Percentiles rank a stretch among this genome's conserved stretches.
phyloP scores from a whole-genome alignment of 2,113 vertebrate genomes.

The Cyphomyrus plagiostoma region DNA sequence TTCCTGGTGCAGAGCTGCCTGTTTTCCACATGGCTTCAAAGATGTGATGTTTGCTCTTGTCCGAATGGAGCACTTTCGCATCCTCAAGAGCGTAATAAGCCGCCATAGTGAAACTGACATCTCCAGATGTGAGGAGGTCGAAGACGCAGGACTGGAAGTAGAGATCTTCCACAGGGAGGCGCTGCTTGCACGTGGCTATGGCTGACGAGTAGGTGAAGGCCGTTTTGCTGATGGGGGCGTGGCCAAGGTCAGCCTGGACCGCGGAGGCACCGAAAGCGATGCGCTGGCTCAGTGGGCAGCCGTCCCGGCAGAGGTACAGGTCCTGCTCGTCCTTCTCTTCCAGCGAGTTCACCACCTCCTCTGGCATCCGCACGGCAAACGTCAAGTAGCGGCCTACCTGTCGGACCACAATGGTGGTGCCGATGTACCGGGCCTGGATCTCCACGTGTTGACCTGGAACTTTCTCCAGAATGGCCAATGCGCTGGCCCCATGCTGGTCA shows the following conservation, averaged over 20 bases:
- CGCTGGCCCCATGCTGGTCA: conserved; percentile 80
- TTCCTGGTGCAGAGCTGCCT: background rate
- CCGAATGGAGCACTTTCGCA: conserved; percentile 87
- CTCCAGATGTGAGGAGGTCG: conserved; percentile 88
- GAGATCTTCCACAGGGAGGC: conserved; percentile 88
- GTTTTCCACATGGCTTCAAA: conserved; percentile 69
- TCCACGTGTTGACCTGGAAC: conserved; percentile 88
- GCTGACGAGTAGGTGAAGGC: conserved; percentile 78
- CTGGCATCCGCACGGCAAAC: conserved; percentile 89
- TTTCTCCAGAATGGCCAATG: conserved; percentile 84
- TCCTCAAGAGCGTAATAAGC: conserved; percentile 95
- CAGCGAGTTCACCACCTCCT: conserved; percentile 83
- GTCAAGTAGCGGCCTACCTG: conserved; percentile 93
- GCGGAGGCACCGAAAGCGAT: conserved; percentile 78
- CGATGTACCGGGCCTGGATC: conserved; percentile 93
- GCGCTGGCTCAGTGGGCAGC: conserved; percentile 84
- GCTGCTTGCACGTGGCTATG: conserved; percentile 83
- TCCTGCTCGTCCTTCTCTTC: conserved; percentile 88
- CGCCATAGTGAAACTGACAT: conserved; percentile 95
- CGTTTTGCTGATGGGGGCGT: conserved; percentile 31
- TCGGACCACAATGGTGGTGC: conserved; percentile 90
- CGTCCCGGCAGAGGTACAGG: conserved; percentile 88
- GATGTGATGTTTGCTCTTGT: conserved; percentile 84
- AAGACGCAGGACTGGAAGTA: conserved; percentile 97
- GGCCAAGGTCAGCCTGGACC: conserved; percentile 53